Percentiles rank a stretch among this genome's conserved stretches.
Evolutionary conservation across 2,888 invertebrate species (phyloP).

Genomic region (Clunio marinus): DNA sequence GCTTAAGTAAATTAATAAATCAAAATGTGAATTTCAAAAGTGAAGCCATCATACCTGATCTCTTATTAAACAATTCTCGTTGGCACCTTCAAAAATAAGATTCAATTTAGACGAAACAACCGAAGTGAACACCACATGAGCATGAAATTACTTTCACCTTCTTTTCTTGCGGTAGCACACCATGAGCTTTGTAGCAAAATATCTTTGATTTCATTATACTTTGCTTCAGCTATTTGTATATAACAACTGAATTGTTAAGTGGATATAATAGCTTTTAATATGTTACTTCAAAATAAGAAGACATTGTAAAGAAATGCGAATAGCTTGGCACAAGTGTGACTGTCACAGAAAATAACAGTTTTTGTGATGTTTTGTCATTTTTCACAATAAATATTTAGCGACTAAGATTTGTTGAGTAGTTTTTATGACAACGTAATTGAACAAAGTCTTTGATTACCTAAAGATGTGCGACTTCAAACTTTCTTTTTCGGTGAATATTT

Average conservation of each 20-base stretch:
- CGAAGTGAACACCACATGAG: not conserved
- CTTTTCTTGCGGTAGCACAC: not conserved
- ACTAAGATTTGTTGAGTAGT: too few species aligned
- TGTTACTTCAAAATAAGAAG: not conserved
- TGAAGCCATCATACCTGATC: too few species aligned
- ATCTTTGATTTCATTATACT: not conserved
- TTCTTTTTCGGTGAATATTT: too few species aligned
- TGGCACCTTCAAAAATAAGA: too few species aligned
- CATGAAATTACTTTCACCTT: not conserved
- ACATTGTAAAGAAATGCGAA: not conserved
- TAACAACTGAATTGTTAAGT: not conserved
- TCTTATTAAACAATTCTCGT: too few species aligned
- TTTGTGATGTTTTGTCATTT: too few species aligned
- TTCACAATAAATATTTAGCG: too few species aligned
- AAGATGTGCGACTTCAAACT: too few species aligned
- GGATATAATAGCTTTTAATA: not conserved
- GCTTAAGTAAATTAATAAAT: too few species aligned
- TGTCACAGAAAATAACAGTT: not conserved
- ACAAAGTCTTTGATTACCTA: too few species aligned
- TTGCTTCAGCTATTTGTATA: not conserved
- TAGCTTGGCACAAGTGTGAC: not conserved
- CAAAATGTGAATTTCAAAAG: too few species aligned
- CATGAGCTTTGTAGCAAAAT: not conserved
- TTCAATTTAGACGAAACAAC: not conserved
- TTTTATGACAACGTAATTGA: too few species aligned